Conservation (phyloP, 2,113 vertebrate species). For the Hemiprocne comata region DNA sequence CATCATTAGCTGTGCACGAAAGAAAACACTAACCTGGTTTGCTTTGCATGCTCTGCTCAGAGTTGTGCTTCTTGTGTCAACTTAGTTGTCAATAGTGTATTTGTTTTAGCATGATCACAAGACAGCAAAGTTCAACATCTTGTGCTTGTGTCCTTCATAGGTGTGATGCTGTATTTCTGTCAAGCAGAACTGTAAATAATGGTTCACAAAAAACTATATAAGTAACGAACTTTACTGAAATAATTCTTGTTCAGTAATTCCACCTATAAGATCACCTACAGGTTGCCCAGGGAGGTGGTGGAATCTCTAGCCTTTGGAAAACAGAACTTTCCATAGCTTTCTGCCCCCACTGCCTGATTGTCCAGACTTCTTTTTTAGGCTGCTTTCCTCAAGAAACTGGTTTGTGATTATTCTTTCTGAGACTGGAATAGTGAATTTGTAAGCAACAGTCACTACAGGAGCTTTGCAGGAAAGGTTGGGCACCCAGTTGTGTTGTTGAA, state of each 20-base stretch:
- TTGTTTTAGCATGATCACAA: constrained; percentile 9
- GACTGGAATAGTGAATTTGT: not conserved
- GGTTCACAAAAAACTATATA: not conserved
- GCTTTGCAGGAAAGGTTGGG: not conserved
- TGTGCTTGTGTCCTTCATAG: not conserved
- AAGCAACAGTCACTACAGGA: fast-evolving
- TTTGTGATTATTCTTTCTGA: not conserved
- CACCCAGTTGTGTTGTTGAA: fast-evolving
- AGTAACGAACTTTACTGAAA: not conserved
- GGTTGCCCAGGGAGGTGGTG: not conserved
- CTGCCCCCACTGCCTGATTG: not conserved
- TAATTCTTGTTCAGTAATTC: not conserved
- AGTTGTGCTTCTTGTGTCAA: not conserved
- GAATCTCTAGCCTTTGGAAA: not conserved
- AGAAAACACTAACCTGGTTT: constrained; percentile 1
- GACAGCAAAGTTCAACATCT: not conserved
- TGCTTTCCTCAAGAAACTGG: not conserved
- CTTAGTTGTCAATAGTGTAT: constrained; percentile 14
- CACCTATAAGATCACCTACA: not conserved
- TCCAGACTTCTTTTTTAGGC: not conserved
- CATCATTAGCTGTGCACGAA: not conserved
- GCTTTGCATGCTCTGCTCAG: not conserved
- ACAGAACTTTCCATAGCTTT: not conserved
- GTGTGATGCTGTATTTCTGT: not conserved
- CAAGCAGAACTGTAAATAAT: not conserved